Conservation (phyloP, 2,888 invertebrate species). For the Sinhomidia bicolor region DNA sequence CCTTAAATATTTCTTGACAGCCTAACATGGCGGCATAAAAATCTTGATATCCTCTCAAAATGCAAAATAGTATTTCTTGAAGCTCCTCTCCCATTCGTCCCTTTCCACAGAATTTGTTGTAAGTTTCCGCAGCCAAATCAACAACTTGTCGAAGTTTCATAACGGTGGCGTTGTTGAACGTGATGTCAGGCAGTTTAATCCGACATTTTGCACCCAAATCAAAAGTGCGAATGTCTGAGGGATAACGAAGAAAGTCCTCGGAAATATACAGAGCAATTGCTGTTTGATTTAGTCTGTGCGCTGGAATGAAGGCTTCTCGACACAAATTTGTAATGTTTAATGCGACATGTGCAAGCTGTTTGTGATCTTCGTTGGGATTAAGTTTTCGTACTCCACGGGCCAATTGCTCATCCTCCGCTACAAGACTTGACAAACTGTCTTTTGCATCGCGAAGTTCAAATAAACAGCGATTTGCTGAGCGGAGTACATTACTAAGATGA, state of each 20-base stretch:
- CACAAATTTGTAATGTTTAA: constrained; percentile 69
- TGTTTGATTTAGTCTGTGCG: constrained; percentile 77
- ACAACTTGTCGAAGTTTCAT: constrained; percentile 75
- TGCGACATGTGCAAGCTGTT: constrained; percentile 69
- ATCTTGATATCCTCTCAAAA: constrained; percentile 77
- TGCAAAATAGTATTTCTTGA: constrained; percentile 71
- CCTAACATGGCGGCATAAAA: constrained; percentile 74
- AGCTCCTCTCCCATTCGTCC: constrained; percentile 71
- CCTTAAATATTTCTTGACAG: constrained; percentile 77
- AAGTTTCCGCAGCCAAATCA: constrained; percentile 74
- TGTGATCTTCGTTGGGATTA: constrained; percentile 67
- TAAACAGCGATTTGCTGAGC: constrained; percentile 73
- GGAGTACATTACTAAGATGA: constrained; percentile 75
- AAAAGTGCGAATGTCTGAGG: constrained; percentile 70
- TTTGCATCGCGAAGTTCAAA: constrained; percentile 72
- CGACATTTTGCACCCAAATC: constrained; percentile 65
- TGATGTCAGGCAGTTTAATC: constrained; percentile 70
- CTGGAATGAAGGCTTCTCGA: constrained; percentile 77
- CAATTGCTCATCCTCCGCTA: constrained; percentile 76
- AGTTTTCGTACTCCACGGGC: constrained; percentile 69
- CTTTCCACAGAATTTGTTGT: constrained; percentile 73
- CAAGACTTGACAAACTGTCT: constrained; percentile 71
- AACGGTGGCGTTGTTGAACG: constrained; percentile 69
- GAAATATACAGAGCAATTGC: constrained; percentile 76
- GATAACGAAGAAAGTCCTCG: constrained; percentile 78